A percentile compares a stretch with the other conserved stretches of the same genome.
Evolutionary conservation across 2,888 invertebrate genomes (phyloP).

Genomic region (Cerastoderma edule): DNA sequence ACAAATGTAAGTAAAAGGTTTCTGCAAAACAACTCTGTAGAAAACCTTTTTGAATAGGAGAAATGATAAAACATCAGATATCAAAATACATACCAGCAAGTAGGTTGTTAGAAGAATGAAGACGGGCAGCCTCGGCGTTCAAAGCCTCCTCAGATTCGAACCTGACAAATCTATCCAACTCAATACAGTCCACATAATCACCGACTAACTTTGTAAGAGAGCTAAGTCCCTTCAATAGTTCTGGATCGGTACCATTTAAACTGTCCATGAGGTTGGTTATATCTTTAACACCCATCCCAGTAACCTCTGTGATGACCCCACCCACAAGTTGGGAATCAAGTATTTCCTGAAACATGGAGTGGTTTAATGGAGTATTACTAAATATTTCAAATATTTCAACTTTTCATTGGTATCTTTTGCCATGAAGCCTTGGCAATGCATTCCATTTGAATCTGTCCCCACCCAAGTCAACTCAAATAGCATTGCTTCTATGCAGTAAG

Average conservation of each 20-base stretch:
- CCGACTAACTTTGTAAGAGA: conserved; percentile 61
- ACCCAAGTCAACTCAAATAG: too few species aligned
- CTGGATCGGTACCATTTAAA: conserved; percentile 61
- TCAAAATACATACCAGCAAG: conserved; percentile 79
- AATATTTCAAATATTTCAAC: too few species aligned
- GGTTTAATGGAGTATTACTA: too few species aligned
- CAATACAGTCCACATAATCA: conserved; percentile 76
- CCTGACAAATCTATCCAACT: conserved; percentile 75
- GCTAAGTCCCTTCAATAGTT: conserved; percentile 62
- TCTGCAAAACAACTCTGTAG: too few species aligned
- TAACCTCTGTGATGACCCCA: conserved; percentile 59
- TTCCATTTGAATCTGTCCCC: too few species aligned
- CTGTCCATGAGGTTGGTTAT: conserved; percentile 66
- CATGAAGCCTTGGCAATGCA: too few species aligned
- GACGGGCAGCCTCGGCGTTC: conserved; percentile 70
- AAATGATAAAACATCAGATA: background rate
- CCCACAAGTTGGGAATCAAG: conserved; percentile 66
- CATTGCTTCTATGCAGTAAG: too few species aligned
- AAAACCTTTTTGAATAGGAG: too few species aligned
- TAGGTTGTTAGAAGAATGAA: conserved; percentile 75
- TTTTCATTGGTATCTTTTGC: too few species aligned
- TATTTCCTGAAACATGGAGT: conserved; percentile 44
- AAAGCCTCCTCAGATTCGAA: conserved; percentile 76
- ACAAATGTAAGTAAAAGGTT: too few species aligned
- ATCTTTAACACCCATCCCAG: conserved; percentile 58